These are phyloP conservation scores for Cacoxenus indagator DNA, from an alignment of 2,888 invertebrate species.

Conservation along the genomic window DNA sequence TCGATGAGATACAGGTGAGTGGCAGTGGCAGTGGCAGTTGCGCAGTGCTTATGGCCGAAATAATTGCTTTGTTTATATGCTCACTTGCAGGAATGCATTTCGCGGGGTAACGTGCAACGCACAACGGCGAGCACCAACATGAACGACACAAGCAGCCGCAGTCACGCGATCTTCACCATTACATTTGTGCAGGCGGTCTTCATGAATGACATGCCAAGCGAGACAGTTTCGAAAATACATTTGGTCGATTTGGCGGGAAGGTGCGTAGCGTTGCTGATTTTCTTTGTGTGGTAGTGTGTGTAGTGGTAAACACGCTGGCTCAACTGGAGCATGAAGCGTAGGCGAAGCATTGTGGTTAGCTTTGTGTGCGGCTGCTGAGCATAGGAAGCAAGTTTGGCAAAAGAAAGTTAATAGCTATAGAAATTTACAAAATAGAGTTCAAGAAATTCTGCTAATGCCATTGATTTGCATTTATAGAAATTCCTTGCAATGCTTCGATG, in stretches of 20 bases:
- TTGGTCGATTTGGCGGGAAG: constrained; percentile 91
- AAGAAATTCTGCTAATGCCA: background rate
- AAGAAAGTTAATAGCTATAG: background rate
- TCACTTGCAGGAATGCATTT: constrained; percentile 79
- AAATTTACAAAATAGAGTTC: background rate
- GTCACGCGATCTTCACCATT: constrained; percentile 92
- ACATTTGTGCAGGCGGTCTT: constrained; percentile 90
- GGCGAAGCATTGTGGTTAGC: background rate
- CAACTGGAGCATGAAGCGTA: constrained; percentile 38
- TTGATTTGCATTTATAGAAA: background rate
- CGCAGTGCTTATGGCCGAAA: background rate
- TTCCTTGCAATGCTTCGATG: constrained; percentile 3
- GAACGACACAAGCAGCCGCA: constrained; percentile 92
- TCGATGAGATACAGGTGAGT: constrained; percentile 85
- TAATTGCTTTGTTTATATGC: background rate
- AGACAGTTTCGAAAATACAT: constrained; percentile 91
- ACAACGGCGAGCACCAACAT: constrained; percentile 92
- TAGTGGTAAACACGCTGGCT: background rate
- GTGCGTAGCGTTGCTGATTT: constrained; percentile 69
- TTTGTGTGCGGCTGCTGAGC: constrained; percentile 1
- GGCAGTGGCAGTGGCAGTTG: background rate
- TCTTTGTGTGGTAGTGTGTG: background rate
- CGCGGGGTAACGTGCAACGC: constrained; percentile 84
- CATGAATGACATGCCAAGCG: constrained; percentile 88
- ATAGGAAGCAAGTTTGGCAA: background rate